Evolutionary conservation across 2,797 vertebrate species (phyloP).

Genomic region (Eutrigla gurnardus): DNA sequence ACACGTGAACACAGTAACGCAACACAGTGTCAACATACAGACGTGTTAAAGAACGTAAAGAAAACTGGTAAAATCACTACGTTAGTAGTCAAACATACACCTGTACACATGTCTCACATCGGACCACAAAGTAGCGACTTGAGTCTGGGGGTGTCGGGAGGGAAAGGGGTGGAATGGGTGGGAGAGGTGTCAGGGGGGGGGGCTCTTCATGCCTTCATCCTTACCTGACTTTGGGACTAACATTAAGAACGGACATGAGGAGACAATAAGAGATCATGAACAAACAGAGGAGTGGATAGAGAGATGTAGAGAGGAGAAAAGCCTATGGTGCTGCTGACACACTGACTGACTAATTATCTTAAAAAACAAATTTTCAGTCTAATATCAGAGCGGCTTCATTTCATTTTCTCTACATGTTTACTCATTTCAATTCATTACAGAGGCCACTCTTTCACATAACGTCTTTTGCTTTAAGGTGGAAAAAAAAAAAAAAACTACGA

Average conservation of each 20-base stretch:
- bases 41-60: constrained; percentile 28
- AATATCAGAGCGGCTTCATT: not conserved
- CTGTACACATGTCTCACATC: constrained; percentile 49
- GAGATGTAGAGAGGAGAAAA: constrained; percentile 53
- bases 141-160: constrained; percentile 25
- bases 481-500: not conserved
- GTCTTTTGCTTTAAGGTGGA: not conserved
- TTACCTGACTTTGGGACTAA: constrained; percentile 99
- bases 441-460: not conserved
- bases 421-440: not conserved
- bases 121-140: constrained; percentile 56
- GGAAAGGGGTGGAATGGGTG: constrained; percentile 1
- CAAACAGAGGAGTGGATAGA: constrained; percentile 59
- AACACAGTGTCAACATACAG: constrained; percentile 36
- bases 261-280: constrained; percentile 78
- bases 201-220: constrained; percentile 83
- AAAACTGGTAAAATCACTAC: constrained; percentile 23
- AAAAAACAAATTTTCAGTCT: not conserved
- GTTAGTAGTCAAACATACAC: constrained; percentile 64
- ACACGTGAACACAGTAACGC: constrained; percentile 49
- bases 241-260: constrained; percentile 86
- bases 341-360: not conserved
- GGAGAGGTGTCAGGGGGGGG: constrained; percentile 6
- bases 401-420: not conserved
- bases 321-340: not conserved